phyloP scores from a whole-genome alignment of 2,888 invertebrate species.

The Linnaemya tessellans region DNA sequence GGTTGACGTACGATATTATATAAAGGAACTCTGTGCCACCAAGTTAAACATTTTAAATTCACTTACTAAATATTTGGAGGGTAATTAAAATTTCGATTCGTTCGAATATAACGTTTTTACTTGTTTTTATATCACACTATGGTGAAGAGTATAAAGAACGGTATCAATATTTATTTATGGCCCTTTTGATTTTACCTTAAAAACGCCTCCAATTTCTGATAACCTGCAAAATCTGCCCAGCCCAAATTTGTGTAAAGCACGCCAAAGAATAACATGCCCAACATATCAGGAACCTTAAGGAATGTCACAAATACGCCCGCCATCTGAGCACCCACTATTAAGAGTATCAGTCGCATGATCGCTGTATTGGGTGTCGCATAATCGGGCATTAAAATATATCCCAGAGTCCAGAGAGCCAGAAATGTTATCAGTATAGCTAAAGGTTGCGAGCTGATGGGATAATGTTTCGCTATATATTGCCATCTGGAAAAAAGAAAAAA shows the following conservation, averaged over 20 bases:
- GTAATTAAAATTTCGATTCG: too few species aligned
- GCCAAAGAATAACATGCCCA: constrained; percentile 87
- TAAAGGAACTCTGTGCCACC: too few species aligned
- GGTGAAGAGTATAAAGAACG: too few species aligned
- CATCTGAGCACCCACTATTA: constrained; percentile 82
- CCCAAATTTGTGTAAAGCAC: constrained; percentile 84
- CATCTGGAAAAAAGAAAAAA: constrained; percentile 77
- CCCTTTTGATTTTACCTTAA: constrained; percentile 83
- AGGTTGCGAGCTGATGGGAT: constrained; percentile 81
- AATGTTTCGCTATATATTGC: constrained; percentile 79
- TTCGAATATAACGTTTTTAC: too few species aligned
- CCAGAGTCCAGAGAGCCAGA: constrained; percentile 82
- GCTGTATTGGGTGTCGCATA: constrained; percentile 78
- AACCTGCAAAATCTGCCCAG: constrained; percentile 83
- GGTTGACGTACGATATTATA: too few species aligned
- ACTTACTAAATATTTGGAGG: too few species aligned
- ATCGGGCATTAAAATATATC: constrained; percentile 80
- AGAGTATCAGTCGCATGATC: constrained; percentile 81
- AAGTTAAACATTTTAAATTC: too few species aligned
- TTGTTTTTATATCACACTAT: too few species aligned
- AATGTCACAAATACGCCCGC: constrained; percentile 80
- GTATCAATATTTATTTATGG: neutral
- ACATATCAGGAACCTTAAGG: constrained; percentile 84
- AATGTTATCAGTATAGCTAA: constrained; percentile 81
- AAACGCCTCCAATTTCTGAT: constrained; percentile 83